Conservation (phyloP, 2,888 invertebrate genomes). For the Neria commutata region DNA sequence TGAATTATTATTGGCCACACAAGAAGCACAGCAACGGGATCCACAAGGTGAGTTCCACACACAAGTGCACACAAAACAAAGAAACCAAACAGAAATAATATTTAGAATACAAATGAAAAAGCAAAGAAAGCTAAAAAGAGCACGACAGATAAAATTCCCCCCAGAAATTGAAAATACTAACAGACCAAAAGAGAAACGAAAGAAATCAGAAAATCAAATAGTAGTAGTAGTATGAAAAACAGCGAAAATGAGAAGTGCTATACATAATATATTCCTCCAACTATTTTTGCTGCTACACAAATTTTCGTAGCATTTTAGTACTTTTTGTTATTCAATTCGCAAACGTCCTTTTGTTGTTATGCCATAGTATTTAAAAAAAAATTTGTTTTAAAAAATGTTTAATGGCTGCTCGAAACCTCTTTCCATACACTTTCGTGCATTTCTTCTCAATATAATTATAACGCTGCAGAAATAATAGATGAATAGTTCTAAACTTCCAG, state of each 20-base stretch:
- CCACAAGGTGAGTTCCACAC: slow-evolving; percentile 81
- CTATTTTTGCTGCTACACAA: too few relatives aligned
- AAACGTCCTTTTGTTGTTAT: too few relatives aligned
- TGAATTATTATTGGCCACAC: slow-evolving; percentile 83
- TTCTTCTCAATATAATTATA: too few relatives aligned
- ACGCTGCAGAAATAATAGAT: too few relatives aligned
- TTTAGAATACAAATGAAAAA: slow-evolving; percentile 36
- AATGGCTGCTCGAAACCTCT: too few relatives aligned
- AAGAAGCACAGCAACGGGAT: slow-evolving; percentile 78
- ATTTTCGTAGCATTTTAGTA: too few relatives aligned
- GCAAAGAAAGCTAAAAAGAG: slow-evolving; percentile 48
- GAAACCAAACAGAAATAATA: slow-evolving; percentile 25
- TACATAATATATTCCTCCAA: not conserved
- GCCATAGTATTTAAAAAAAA: too few relatives aligned
- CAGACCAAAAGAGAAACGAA: slow-evolving; percentile 8
- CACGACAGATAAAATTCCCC: slow-evolving; percentile 45
- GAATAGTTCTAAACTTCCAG: too few relatives aligned
- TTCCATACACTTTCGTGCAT: too few relatives aligned
- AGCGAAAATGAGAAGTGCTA: not conserved
- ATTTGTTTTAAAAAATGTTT: too few relatives aligned
- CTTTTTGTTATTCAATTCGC: too few relatives aligned
- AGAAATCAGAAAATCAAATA: not conserved
- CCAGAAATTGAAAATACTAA: slow-evolving; percentile 3
- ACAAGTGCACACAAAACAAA: slow-evolving; percentile 34
- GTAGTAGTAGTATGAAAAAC: not conserved